These are phyloP conservation scores for Cebus imitator DNA, from an alignment of 2,113 vertebrate genomes.

Conservation along the genomic window DNA sequence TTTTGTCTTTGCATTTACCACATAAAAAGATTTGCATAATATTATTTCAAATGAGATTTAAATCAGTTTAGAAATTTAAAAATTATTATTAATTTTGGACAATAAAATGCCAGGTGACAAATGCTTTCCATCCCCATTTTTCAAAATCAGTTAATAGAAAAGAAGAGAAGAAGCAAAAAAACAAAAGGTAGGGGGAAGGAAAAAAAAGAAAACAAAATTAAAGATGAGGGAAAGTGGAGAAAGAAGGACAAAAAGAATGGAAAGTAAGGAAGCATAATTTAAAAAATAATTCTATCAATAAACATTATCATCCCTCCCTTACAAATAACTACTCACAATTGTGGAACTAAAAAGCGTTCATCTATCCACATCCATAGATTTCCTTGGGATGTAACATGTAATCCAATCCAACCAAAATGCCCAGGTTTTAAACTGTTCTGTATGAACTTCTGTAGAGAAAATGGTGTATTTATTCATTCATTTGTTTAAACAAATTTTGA, in stretches of 20 bases:
- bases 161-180: neutral
- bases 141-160: neutral
- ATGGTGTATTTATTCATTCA: neutral
- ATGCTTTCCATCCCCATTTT: neutral
- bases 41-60: neutral
- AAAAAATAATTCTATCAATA: neutral
- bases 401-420: neutral
- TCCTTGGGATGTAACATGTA: neutral
- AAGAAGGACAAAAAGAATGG: neutral
- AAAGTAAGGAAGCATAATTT: neutral
- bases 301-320: neutral
- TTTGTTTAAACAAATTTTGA: neutral
- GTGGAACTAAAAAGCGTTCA: neutral
- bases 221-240: neutral
- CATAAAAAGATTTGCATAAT: neutral
- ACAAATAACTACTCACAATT: neutral
- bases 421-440: conserved; percentile 39
- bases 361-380: conserved; percentile 40
- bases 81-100: neutral
- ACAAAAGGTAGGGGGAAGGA: neutral
- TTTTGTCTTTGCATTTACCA: neutral
- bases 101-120: neutral
- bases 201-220: neutral
- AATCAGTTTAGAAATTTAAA: neutral
- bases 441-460: neutral